Conservation (phyloP, 2,888 invertebrate genomes). For the Epinotia demarniana region DNA sequence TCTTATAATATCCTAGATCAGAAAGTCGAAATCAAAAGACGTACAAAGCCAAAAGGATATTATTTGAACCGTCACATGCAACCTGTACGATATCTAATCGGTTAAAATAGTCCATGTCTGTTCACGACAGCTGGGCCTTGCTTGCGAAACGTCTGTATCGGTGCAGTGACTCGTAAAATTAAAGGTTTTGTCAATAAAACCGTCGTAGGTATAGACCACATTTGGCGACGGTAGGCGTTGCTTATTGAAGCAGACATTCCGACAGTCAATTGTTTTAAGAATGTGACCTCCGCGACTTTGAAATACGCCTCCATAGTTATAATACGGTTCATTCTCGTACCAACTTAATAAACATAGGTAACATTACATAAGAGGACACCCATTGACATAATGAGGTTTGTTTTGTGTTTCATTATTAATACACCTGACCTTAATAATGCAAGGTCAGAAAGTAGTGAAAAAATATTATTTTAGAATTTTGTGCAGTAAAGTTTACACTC, state of each 20-base stretch:
- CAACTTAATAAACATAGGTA: background rate
- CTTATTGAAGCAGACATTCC: conserved; percentile 51
- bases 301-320: conserved; percentile 19
- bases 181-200: conserved; percentile 62
- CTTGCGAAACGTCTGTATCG: conserved; percentile 57
- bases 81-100: conserved; percentile 17
- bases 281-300: conserved; percentile 19
- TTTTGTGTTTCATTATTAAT: background rate
- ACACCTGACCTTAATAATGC: background rate
- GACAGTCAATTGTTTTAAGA: conserved; percentile 35
- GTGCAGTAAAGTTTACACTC: background rate
- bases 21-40: background rate
- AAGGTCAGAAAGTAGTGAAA: background rate
- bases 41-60: background rate
- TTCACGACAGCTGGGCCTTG: conserved; percentile 31
- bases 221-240: conserved; percentile 61
- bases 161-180: conserved; percentile 59
- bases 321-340: conserved; percentile 1
- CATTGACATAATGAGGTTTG: conserved; percentile 9
- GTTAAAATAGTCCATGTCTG: conserved; percentile 9
- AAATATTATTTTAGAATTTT: background rate
- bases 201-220: conserved; percentile 56
- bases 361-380: background rate
- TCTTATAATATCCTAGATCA: background rate
- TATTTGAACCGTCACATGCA: background rate